These are phyloP conservation scores for Clarias platycephalus DNA, from an alignment of 2,797 vertebrate genomes.

Conservation along the genomic window DNA sequence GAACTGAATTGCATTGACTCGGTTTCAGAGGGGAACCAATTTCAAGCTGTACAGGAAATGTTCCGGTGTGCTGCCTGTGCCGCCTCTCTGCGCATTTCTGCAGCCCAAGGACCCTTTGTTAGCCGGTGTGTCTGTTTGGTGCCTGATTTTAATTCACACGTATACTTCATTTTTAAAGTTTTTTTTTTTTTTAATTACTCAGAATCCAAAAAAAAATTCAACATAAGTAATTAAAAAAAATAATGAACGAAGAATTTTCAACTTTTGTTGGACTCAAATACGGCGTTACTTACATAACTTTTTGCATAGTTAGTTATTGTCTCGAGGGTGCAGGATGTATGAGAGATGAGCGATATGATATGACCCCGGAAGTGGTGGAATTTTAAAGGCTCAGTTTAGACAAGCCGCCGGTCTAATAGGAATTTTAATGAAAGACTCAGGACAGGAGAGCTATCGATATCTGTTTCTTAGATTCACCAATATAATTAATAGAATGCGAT, in stretches of 20 bases:
- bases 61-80: neutral
- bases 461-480: too few species aligned
- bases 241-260: neutral
- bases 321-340: neutral
- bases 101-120: neutral
- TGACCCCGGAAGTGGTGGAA: neutral
- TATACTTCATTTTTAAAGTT: neutral
- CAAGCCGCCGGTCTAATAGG: too few species aligned
- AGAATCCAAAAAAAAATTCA: too few species aligned
- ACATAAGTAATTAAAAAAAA: too few species aligned
- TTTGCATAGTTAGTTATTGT: neutral
- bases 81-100: neutral
- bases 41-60: neutral
- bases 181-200: too few species aligned
- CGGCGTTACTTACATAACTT: neutral
- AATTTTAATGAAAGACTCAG: too few species aligned
- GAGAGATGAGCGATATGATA: neutral
- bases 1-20: neutral
- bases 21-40: constrained; percentile 9
- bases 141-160: neutral
- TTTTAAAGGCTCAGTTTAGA: neutral
- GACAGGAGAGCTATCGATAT: too few species aligned
- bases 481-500: too few species aligned
- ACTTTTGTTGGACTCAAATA: neutral
- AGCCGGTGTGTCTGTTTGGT: neutral